These are phyloP conservation scores for Sebastes vulpes DNA, from an alignment of 2,797 vertebrate species.

Conservation along the genomic window DNA sequence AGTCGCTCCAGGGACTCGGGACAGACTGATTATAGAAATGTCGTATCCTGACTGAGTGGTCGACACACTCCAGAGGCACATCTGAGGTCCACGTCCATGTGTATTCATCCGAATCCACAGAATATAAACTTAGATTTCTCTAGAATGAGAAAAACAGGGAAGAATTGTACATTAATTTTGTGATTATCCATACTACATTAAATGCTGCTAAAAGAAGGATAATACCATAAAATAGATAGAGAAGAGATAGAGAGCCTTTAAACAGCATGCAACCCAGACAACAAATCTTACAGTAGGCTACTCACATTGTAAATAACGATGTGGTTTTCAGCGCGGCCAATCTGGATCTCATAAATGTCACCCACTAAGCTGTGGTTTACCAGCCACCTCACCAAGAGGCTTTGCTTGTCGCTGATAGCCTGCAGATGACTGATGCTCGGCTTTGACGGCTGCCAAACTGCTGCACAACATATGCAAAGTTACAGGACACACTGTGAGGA, in stretches of 20 bases:
- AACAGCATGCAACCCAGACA: background rate
- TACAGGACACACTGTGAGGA: background rate
- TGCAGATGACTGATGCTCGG: constrained; percentile 31
- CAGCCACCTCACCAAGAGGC: constrained; percentile 57
- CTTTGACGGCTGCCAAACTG: constrained; percentile 16
- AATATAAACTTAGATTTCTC: constrained; percentile 51
- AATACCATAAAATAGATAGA: background rate
- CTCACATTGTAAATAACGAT: constrained; percentile 63
- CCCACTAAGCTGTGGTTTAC: constrained; percentile 3
- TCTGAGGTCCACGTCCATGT: constrained; percentile 72
- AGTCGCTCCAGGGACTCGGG: constrained; percentile 69
- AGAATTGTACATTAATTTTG: background rate
- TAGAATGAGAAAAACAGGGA: constrained; percentile 23
- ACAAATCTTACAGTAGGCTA: background rate
- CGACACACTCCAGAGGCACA: constrained; percentile 75
- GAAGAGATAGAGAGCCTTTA: background rate
- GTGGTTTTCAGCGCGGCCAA: constrained; percentile 50
- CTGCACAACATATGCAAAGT: background rate
- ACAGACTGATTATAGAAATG: constrained; percentile 30
- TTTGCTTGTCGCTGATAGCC: constrained; percentile 19
- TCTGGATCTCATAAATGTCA: constrained; percentile 67
- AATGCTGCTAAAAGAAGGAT: background rate
- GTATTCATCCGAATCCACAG: background rate
- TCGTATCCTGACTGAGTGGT: constrained; percentile 79
- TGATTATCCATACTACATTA: background rate